Percentiles rank a stretch among this genome's conserved stretches.
Conservation (phyloP, 2,888 invertebrate genomes). For the Hybos culiciformis region DNA sequence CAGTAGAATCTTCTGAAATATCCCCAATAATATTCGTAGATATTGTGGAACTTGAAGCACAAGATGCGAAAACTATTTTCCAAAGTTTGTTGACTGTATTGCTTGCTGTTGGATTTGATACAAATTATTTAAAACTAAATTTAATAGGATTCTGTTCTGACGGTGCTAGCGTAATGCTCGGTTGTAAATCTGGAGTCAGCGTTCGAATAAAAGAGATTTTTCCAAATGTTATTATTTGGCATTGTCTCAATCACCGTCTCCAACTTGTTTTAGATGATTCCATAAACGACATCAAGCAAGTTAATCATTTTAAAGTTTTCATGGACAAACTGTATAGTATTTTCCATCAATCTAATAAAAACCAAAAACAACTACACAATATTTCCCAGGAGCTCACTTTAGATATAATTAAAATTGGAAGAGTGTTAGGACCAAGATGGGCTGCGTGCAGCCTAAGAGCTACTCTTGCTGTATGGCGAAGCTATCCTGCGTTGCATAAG, state of each 20-base stretch:
- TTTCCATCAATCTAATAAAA: slow-evolving; percentile 2
- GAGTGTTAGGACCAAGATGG: neutral
- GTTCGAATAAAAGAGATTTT: neutral
- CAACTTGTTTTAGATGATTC: slow-evolving; percentile 9
- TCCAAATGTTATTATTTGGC: neutral
- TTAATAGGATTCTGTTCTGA: slow-evolving; percentile 1
- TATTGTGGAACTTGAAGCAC: neutral
- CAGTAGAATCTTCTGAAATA: slow-evolving; percentile 1
- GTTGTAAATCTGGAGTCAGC: slow-evolving; percentile 1
- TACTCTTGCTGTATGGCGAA: neutral
- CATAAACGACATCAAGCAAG: slow-evolving; percentile 2
- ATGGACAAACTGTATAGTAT: slow-evolving; percentile 10
- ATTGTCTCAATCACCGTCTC: slow-evolving; percentile 5
- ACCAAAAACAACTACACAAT: slow-evolving; percentile 1
- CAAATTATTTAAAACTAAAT: slow-evolving; percentile 1
- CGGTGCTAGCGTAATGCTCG: neutral
- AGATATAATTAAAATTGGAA: too few relatives aligned
- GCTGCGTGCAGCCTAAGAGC: neutral
- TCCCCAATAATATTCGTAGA: slow-evolving; percentile 1
- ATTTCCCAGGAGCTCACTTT: neutral
- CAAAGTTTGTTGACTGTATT: neutral
- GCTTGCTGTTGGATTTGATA: neutral
- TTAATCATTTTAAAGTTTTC: slow-evolving; percentile 13
- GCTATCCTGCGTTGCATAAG: neutral
- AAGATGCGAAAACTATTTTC: neutral